Evolutionary conservation across 2,888 invertebrate species (phyloP).

Genomic region (Phyto melanocephala): DNA sequence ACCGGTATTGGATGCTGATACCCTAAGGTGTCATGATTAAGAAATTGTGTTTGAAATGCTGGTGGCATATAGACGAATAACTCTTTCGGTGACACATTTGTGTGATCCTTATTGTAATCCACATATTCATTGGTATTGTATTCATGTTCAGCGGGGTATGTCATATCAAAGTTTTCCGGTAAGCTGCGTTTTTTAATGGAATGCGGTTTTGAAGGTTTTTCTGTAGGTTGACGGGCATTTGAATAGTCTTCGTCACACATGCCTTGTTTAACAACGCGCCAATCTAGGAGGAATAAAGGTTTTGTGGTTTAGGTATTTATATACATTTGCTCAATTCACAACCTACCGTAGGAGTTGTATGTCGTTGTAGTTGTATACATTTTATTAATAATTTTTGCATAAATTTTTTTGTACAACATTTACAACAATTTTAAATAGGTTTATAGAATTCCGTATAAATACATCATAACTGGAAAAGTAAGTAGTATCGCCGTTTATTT

Average conservation of each 20-base stretch:
- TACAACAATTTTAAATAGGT: no score
- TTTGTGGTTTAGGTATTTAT: no score
- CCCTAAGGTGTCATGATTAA: neutral
- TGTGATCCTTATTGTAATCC: neutral
- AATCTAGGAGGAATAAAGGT: slow-evolving; percentile 68
- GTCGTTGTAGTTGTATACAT: no score
- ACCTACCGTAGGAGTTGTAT: no score
- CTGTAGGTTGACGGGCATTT: slow-evolving; percentile 30
- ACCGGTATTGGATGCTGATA: neutral
- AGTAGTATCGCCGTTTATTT: no score
- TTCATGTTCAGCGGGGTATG: neutral
- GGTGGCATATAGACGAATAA: slow-evolving; percentile 68
- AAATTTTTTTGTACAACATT: no score
- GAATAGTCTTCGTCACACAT: slow-evolving; percentile 72
- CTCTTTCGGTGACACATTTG: neutral
- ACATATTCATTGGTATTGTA: slow-evolving; percentile 13
- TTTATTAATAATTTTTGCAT: no score
- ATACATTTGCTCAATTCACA: no score
- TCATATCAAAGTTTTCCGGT: slow-evolving; percentile 41
- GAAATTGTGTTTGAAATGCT: slow-evolving; percentile 67
- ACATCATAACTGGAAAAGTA: no score
- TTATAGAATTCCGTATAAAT: no score
- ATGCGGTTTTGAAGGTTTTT: slow-evolving; percentile 30
- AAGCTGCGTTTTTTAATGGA: slow-evolving; percentile 67
- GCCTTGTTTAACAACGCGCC: slow-evolving; percentile 71